Percentiles rank a stretch among this genome's conserved stretches.
Evolutionary conservation across 2,797 vertebrate species (phyloP).

Genomic region (Melanogrammus aeglefinus): DNA sequence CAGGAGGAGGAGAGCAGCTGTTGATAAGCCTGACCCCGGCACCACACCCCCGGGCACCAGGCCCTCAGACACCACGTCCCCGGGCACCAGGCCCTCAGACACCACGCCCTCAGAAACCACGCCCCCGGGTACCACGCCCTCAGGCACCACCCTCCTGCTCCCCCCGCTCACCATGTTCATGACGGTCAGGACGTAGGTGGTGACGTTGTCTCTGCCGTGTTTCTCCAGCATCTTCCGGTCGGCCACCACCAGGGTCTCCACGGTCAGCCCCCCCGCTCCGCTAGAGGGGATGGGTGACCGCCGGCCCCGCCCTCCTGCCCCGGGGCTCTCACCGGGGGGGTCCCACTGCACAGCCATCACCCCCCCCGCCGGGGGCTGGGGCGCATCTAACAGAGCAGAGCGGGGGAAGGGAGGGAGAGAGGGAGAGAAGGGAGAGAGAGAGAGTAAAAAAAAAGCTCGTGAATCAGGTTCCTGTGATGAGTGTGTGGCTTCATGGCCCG

Average conservation of each 20-base stretch:
- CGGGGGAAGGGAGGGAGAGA: no score
- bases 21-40: no score
- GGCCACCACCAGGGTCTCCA: constrained; percentile 96
- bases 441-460: constrained; percentile 15
- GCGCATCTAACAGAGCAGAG: constrained; percentile 74
- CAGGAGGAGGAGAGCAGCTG: background rate
- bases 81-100: no score
- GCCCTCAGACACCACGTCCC: no score
- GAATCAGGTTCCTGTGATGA: constrained; percentile 50
- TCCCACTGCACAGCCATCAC: constrained; percentile 79
- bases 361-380: constrained; percentile 80
- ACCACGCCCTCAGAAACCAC: no score
- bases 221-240: constrained; percentile 97
- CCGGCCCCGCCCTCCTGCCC: constrained; percentile 60
- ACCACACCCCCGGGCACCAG: background rate
- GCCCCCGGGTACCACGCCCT: background rate
- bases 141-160: background rate
- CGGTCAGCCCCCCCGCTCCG: constrained; percentile 82
- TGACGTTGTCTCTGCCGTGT: constrained; percentile 90
- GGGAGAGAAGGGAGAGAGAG: no score
- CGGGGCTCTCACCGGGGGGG: constrained; percentile 20
- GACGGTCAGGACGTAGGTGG: constrained; percentile 93
- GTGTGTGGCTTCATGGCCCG: constrained; percentile 50
- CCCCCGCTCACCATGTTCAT: constrained; percentile 92
- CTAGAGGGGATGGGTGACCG: constrained; percentile 84